Evolutionary conservation across 1,140 invertebrate genomes (phyloP).

Genomic region (Panonychus citri): DNA sequence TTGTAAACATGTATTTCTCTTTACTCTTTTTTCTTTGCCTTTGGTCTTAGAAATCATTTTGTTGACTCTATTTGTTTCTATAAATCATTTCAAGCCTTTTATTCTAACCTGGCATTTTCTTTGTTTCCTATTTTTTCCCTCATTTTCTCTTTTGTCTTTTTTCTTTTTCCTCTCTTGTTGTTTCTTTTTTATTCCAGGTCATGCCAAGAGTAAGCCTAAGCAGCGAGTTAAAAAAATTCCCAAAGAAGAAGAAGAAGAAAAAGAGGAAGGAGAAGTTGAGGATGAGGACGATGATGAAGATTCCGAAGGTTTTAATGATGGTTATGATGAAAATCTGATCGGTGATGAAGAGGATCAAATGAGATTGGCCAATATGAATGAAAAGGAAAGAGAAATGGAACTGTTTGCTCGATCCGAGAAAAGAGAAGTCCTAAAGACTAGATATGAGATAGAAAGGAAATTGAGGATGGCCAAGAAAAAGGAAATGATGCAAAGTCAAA

Average conservation of each 20-base stretch:
- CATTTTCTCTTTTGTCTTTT: too few relatives aligned
- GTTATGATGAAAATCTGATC: conserved; percentile 88
- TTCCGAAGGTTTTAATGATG: conserved; percentile 45
- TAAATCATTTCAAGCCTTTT: too few relatives aligned
- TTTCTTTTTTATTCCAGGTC: too few relatives aligned
- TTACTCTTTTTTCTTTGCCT: too few relatives aligned
- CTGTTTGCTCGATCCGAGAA: conserved; percentile 87
- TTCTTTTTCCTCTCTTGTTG: too few relatives aligned
- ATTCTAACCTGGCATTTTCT: too few relatives aligned
- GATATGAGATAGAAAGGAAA: conserved; percentile 92
- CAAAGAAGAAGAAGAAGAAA: not conserved
- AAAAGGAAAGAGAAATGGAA: conserved; percentile 89
- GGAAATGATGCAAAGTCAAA: conserved; percentile 28
- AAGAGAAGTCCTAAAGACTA: conserved; percentile 70
- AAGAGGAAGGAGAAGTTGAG: conserved; percentile 1
- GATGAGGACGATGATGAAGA: conserved; percentile 10
- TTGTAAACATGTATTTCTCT: too few relatives aligned
- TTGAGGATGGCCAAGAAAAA: conserved; percentile 58
- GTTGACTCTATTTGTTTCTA: too few relatives aligned
- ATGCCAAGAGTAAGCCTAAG: not conserved
- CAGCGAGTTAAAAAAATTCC: not conserved
- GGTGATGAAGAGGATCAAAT: conserved; percentile 84
- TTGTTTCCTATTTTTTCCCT: too few relatives aligned
- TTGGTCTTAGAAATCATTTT: too few relatives aligned
- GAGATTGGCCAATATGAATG: conserved; percentile 68